These are phyloP conservation scores for Periophthalmus magnuspinnatus DNA, from an alignment of 2,797 vertebrate genomes.

Conservation along the genomic window DNA sequence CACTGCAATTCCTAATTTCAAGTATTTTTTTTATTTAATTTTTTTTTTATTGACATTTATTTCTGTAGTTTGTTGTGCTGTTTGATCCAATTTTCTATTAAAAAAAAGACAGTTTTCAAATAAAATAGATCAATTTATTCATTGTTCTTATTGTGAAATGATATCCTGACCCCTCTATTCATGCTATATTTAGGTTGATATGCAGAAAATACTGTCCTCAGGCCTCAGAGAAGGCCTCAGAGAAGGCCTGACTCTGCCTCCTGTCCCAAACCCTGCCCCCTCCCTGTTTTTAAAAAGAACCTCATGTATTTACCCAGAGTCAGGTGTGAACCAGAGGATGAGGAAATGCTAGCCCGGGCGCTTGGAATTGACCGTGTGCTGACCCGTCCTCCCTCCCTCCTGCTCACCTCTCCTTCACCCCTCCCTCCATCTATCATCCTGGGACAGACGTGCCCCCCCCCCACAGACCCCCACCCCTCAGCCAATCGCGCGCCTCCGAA, in stretches of 20 bases:
- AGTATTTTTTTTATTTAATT: no score
- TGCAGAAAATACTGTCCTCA: background rate
- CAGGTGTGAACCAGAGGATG: conserved; percentile 4
- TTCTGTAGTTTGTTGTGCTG: no score
- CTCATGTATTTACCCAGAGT: conserved; percentile 3
- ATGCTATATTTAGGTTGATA: no score
- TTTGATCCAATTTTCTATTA: no score
- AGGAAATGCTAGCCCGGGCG: conserved; percentile 5
- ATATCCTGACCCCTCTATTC: no score
- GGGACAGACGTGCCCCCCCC: conserved; percentile 12
- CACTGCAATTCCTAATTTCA: no score
- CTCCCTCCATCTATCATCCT: conserved; percentile 59
- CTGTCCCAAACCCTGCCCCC: background rate
- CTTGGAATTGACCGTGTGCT: conserved; percentile 69
- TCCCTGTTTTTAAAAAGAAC: background rate
- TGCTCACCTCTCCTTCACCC: conserved; percentile 73
- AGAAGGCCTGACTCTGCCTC: background rate
- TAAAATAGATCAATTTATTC: no score
- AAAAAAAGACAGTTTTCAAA: no score
- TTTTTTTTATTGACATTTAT: no score
- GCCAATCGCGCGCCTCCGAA: conserved; percentile 13
- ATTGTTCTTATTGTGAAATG: no score
- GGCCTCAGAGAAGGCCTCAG: conserved; percentile 3
- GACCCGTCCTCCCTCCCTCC: conserved; percentile 62
- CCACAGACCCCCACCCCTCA: conserved; percentile 27